Conservation (phyloP, 2,888 invertebrate species). For the Dorcus parallelipipedus region DNA sequence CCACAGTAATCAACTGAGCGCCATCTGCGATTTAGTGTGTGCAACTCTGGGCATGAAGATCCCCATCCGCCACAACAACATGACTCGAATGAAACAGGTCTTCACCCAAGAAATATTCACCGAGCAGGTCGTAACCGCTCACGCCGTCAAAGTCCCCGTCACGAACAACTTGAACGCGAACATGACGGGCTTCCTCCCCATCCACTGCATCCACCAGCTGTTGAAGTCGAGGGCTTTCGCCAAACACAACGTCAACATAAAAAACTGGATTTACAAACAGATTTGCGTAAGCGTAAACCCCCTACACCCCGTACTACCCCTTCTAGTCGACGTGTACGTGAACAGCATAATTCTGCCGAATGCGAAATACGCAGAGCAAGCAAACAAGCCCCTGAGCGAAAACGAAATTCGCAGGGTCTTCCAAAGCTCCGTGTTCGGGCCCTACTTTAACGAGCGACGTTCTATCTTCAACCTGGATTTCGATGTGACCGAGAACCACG, state of each 20-base stretch:
- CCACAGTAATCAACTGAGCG: conserved; percentile 89
- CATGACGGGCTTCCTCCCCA: conserved; percentile 87
- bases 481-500: conserved; percentile 47
- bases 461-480: conserved; percentile 57
- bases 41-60: conserved; percentile 95
- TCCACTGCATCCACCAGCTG: conserved; percentile 94
- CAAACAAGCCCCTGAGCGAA: conserved; percentile 89
- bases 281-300: conserved; percentile 87
- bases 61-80: conserved; percentile 79
- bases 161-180: conserved; percentile 84
- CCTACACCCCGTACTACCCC: conserved; percentile 88
- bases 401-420: conserved; percentile 84
- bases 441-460: conserved; percentile 64
- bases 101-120: conserved; percentile 97
- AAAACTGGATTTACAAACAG: conserved; percentile 95
- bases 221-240: conserved; percentile 92
- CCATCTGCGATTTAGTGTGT: conserved; percentile 91
- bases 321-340: conserved; percentile 91
- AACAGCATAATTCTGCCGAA: conserved; percentile 80
- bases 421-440: conserved; percentile 71
- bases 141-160: conserved; percentile 94
- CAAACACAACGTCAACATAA: conserved; percentile 93
- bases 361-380: conserved; percentile 68
- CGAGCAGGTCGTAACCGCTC: conserved; percentile 93
- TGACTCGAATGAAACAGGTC: conserved; percentile 85